A percentile compares a stretch with the other conserved stretches of the same genome.
Conservation (phyloP, 1,140 invertebrate species). For the Nautilus pompilius region DNA sequence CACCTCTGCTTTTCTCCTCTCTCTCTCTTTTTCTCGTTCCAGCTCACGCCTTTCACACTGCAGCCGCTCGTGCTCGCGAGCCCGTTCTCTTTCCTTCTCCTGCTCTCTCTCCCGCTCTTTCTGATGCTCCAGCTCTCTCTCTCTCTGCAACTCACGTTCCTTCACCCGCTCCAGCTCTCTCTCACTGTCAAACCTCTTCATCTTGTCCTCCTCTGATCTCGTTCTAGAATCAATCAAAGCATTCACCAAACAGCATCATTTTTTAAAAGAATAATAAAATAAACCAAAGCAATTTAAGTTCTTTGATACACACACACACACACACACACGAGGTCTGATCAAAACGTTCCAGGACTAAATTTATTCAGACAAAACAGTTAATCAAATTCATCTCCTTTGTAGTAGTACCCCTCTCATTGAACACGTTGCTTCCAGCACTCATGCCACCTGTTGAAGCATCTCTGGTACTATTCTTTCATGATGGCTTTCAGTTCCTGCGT, state of each 20-base stretch:
- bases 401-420: too few species aligned
- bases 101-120: constrained; percentile 18
- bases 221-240: not conserved
- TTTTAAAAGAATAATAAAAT: too few species aligned
- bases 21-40: not conserved
- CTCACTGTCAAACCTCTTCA: constrained; percentile 34
- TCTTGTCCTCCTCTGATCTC: constrained; percentile 22
- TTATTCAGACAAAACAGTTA: not conserved
- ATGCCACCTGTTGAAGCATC: too few species aligned
- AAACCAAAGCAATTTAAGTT: too few species aligned
- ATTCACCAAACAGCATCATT: too few species aligned
- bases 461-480: too few species aligned
- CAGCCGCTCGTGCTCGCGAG: constrained; percentile 4
- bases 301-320: not conserved
- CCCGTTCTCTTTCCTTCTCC: constrained; percentile 11
- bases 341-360: not conserved
- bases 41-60: too few species aligned
- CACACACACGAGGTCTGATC: not conserved
- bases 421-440: too few species aligned
- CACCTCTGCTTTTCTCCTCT: not conserved
- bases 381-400: not conserved
- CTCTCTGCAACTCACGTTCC: constrained; percentile 23
- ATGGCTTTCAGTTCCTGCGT: too few species aligned
- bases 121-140: constrained; percentile 24
- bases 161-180: constrained; percentile 28